A percentile compares a stretch with the other conserved stretches of the same genome.
These are phyloP conservation scores for Desmophyllum pertusum DNA, from an alignment of 92 coral and sea anemone genomes.

Conservation along the genomic window DNA sequence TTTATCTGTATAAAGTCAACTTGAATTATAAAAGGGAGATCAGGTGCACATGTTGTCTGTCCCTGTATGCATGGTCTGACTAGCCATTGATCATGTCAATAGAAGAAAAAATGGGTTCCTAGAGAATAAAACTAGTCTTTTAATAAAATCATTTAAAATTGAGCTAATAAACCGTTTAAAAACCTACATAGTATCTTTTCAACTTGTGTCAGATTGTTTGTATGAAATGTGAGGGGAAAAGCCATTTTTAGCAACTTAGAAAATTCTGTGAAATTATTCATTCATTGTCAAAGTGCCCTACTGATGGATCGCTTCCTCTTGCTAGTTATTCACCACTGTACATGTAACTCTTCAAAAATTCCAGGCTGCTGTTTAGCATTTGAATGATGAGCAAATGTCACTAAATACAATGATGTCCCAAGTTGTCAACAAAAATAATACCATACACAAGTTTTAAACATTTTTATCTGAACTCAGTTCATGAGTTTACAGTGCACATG, in stretches of 20 bases:
- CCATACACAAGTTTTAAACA: too few relatives aligned
- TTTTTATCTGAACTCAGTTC: too few relatives aligned
- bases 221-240: background rate
- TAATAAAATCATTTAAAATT: background rate
- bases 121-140: background rate
- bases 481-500: too few relatives aligned
- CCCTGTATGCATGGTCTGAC: background rate
- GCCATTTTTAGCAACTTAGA: background rate
- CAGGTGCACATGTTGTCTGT: background rate
- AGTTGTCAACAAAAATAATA: too few relatives aligned
- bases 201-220: background rate
- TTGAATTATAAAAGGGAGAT: background rate
- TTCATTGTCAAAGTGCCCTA: background rate
- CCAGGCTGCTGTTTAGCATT: background rate
- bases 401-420: too few relatives aligned
- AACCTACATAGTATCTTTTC: background rate
- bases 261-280: background rate
- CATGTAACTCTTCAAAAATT: background rate
- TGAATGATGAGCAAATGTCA: background rate
- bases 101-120: background rate
- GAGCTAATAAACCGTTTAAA: background rate
- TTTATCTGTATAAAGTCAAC: slow-evolving; percentile 18
- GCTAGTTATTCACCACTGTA: background rate
- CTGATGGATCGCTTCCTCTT: background rate
- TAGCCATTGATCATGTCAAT: background rate